phyloP scores from a whole-genome alignment of 2,113 vertebrate genomes.

The Leptobrachium ailaonicum region DNA sequence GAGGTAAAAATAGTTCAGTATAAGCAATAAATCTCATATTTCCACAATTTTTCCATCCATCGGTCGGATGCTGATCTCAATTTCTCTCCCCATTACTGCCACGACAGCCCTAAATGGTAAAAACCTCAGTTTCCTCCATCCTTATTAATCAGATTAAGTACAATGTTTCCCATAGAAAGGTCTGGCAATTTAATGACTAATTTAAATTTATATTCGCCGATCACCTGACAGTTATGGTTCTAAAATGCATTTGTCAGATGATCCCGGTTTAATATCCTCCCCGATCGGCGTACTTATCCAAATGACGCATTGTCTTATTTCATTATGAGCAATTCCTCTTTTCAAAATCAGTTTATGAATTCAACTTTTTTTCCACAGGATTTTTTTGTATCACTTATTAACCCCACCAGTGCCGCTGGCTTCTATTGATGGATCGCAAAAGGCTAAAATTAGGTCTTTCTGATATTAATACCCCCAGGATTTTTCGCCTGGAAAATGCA shows the following conservation, averaged over 20 bases:
- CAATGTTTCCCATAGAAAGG: not conserved
- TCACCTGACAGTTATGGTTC: not conserved
- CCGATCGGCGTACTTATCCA: not conserved
- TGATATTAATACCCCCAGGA: too few relatives aligned
- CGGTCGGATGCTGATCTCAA: too few relatives aligned
- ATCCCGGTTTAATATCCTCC: not conserved
- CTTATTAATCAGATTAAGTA: not conserved
- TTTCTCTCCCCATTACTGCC: too few relatives aligned
- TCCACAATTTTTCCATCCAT: too few relatives aligned
- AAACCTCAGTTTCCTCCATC: not conserved
- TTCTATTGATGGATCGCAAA: not conserved
- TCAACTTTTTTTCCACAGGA: not conserved
- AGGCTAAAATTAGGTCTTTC: too few relatives aligned
- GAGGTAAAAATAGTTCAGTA: too few relatives aligned
- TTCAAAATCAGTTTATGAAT: not conserved
- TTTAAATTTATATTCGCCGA: slow-evolving; percentile 6
- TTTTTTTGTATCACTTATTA: not conserved
- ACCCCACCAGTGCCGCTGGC: not conserved
- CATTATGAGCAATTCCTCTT: not conserved
- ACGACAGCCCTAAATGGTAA: too few relatives aligned
- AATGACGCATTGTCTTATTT: slow-evolving; percentile 3
- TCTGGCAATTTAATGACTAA: not conserved
- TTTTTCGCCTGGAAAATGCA: too few relatives aligned
- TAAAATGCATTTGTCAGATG: not conserved
- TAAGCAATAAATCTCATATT: too few relatives aligned